Percentiles rank a stretch among this genome's conserved stretches.
Evolutionary conservation across 2,797 vertebrate genomes (phyloP).

Genomic region (Epinephelus coioides): DNA sequence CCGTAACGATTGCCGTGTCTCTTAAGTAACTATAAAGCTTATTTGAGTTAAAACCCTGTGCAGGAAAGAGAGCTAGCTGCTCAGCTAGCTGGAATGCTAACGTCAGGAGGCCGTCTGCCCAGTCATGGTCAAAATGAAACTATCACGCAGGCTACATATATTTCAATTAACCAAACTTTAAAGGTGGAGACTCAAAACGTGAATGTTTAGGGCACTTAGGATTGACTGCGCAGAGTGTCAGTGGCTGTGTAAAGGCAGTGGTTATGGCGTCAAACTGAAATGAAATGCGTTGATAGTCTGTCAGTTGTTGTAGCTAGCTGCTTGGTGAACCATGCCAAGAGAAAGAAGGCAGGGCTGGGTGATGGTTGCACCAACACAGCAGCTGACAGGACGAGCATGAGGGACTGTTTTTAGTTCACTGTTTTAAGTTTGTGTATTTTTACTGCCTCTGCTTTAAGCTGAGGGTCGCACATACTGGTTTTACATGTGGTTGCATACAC

Average conservation of each 20-base stretch:
- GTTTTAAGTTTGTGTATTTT: not conserved
- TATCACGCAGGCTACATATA: slow-evolving; percentile 35
- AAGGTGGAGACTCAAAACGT: not conserved
- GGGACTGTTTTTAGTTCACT: not conserved
- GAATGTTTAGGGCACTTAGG: not conserved
- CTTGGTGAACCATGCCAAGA: slow-evolving; percentile 55
- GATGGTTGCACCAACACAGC: slow-evolving; percentile 52
- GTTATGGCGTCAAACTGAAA: not conserved
- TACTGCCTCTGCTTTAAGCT: not conserved
- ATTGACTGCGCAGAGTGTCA: slow-evolving; percentile 30
- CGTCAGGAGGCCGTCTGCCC: slow-evolving; percentile 85
- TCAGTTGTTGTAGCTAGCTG: slow-evolving; percentile 64
- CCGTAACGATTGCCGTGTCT: fast-evolving
- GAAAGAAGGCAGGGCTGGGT: slow-evolving; percentile 56
- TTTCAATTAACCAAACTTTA: not conserved
- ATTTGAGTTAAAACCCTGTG: slow-evolving; percentile 19
- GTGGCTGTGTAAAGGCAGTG: not conserved
- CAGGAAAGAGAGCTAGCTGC: slow-evolving; percentile 55
- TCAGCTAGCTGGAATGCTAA: slow-evolving; percentile 72
- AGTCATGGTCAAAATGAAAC: slow-evolving; percentile 87
- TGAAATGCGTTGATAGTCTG: slow-evolving; percentile 57
- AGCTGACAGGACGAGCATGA: slow-evolving; percentile 38
- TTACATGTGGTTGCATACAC: slow-evolving; percentile 4
- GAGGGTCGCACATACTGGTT: slow-evolving; percentile 26
- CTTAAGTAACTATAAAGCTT: not conserved